These are phyloP conservation scores for Nebria ingens DNA, from an alignment of 1,140 invertebrate genomes.

Conservation along the genomic window DNA sequence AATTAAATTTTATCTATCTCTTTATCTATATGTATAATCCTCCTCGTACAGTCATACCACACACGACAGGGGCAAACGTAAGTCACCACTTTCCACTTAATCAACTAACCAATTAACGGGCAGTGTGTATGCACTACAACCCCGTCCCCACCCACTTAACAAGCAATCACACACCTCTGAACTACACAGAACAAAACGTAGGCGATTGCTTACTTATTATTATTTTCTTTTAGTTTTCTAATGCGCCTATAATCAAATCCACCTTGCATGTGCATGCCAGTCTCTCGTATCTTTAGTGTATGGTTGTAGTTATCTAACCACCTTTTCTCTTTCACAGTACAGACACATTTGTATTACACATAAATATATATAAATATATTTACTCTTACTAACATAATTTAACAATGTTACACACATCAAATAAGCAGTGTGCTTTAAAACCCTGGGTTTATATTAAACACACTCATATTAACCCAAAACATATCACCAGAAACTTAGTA, in stretches of 20 bases:
- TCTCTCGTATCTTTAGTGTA: slow-evolving; percentile 7
- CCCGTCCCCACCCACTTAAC: neutral
- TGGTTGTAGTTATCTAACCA: neutral
- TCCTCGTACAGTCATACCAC: slow-evolving; percentile 5
- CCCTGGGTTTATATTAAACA: no score
- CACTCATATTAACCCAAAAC: no score
- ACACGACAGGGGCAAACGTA: slow-evolving; percentile 6
- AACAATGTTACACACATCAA: no score
- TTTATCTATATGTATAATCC: slow-evolving; percentile 2
- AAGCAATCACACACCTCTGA: neutral
- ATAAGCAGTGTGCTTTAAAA: no score
- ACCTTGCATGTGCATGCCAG: neutral
- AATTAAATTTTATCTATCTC: neutral
- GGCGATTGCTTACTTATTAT: neutral
- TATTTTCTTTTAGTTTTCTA: slow-evolving; percentile 5
- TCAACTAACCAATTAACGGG: neutral
- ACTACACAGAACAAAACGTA: neutral
- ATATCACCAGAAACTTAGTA: no score
- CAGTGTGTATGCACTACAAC: slow-evolving; percentile 4
- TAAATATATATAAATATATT: no score
- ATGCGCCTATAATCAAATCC: slow-evolving; percentile 3
- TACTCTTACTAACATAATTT: no score
- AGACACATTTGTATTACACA: no score
- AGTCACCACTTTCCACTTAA: slow-evolving; percentile 1
- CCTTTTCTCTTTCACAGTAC: no score